Conservation (phyloP, 1,140 invertebrate species). For the Scaptomyza hsui region DNA sequence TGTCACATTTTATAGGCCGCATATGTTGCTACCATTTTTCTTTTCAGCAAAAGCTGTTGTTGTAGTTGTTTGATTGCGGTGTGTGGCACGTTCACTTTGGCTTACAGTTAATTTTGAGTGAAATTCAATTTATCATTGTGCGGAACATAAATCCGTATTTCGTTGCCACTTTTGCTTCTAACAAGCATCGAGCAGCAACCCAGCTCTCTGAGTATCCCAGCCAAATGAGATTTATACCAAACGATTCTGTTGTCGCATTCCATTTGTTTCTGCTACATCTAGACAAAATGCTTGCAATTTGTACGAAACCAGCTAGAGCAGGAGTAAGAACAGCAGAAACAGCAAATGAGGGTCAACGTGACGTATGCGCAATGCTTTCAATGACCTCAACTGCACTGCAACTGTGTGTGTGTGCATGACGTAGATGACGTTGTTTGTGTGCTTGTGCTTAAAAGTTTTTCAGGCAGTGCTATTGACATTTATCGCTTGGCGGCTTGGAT, state of each 20-base stretch:
- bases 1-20: slow-evolving; percentile 77
- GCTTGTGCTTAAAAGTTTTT: slow-evolving; percentile 24
- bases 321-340: background rate
- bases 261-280: slow-evolving; percentile 53
- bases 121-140: slow-evolving; percentile 81
- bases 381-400: slow-evolving; percentile 53
- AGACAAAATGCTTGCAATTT: slow-evolving; percentile 62
- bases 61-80: slow-evolving; percentile 29
- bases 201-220: slow-evolving; percentile 5
- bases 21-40: slow-evolving; percentile 63
- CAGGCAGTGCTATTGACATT: slow-evolving; percentile 66
- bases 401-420: background rate
- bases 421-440: background rate
- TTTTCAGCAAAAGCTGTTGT: slow-evolving; percentile 19
- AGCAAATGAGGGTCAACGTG: slow-evolving; percentile 29
- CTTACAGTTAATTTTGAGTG: slow-evolving; percentile 79
- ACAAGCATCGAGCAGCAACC: slow-evolving; percentile 19
- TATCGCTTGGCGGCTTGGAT: slow-evolving; percentile 57
- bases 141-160: slow-evolving; percentile 73
- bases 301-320: slow-evolving; percentile 28
- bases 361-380: slow-evolving; percentile 65
- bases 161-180: slow-evolving; percentile 56
- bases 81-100: slow-evolving; percentile 63
- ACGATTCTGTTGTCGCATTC: slow-evolving; percentile 54
- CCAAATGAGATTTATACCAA: slow-evolving; percentile 60